A percentile compares a stretch with the other conserved stretches of the same genome.
These are phyloP conservation scores for Aldabrachelys gigantea DNA, from an alignment of 2,113 vertebrate genomes.

Conservation along the genomic window DNA sequence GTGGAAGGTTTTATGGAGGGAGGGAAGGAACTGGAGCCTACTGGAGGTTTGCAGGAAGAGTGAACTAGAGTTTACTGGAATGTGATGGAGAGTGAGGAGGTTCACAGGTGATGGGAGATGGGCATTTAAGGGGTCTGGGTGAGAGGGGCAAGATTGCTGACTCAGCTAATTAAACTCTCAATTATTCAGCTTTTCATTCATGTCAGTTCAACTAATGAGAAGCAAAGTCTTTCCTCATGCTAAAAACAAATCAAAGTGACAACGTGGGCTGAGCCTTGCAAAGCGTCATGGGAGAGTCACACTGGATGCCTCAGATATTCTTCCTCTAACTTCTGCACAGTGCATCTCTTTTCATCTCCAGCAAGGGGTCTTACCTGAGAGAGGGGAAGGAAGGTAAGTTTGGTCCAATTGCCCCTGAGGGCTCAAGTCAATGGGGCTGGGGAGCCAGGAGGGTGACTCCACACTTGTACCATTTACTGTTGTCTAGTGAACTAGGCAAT, in stretches of 20 bases:
- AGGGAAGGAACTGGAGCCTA: neutral
- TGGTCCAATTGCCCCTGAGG: fast-evolving
- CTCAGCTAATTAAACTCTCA: conserved; percentile 1
- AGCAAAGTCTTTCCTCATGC: neutral
- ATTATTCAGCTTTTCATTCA: neutral
- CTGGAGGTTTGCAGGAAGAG: neutral
- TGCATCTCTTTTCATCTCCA: conserved; percentile 20
- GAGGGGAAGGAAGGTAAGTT: neutral
- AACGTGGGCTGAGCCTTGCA: conserved; percentile 39
- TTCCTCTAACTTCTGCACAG: neutral
- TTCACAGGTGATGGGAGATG: neutral
- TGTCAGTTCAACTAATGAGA: conserved; percentile 45
- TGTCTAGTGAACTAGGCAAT: neutral
- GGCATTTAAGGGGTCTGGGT: neutral
- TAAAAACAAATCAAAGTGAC: conserved; percentile 42
- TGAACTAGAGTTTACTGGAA: neutral
- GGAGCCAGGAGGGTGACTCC: neutral
- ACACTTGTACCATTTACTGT: neutral
- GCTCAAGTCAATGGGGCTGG: neutral
- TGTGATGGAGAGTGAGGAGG: neutral
- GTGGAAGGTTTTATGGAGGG: neutral
- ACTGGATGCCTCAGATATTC: conserved; percentile 35
- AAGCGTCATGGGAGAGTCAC: neutral
- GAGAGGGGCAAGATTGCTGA: fast-evolving
- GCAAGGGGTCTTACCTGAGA: neutral